Evolutionary conservation across 2,888 invertebrate genomes (phyloP).

Genomic region (Odontocolon sp.): DNA sequence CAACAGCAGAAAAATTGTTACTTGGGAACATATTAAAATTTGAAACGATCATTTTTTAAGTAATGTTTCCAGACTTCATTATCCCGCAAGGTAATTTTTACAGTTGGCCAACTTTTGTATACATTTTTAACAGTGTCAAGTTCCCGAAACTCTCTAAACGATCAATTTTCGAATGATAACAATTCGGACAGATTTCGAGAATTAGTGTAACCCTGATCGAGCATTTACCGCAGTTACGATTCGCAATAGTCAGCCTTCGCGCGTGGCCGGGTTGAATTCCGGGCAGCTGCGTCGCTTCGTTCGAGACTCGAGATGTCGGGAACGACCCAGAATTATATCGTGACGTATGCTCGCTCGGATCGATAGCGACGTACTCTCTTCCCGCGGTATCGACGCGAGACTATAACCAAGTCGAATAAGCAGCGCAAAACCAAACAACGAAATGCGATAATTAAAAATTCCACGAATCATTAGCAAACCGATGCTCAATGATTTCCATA

Average conservation of each 20-base stretch:
- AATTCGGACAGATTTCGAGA: background rate
- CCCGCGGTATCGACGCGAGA: constrained; percentile 20
- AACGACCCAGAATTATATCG: constrained; percentile 59
- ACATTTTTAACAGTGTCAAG: too few species aligned
- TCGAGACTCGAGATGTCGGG: constrained; percentile 57
- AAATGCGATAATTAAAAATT: constrained; percentile 51
- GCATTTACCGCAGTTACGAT: constrained; percentile 6
- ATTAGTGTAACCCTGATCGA: background rate
- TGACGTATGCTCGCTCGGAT: constrained; percentile 61
- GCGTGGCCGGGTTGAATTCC: constrained; percentile 37
- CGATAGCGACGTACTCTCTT: constrained; percentile 60
- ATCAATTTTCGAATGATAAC: background rate
- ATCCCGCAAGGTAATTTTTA: too few species aligned
- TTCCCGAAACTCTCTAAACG: too few species aligned
- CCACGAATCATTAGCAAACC: constrained; percentile 31
- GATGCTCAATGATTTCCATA: background rate
- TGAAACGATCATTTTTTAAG: too few species aligned
- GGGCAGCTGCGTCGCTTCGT: too few species aligned
- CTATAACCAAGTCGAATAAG: constrained; percentile 10
- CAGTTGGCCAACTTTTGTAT: too few species aligned
- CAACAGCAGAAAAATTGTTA: too few species aligned
- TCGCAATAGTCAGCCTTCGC: background rate
- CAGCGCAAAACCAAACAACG: constrained; percentile 25
- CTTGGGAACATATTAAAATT: too few species aligned
- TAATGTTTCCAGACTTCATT: too few species aligned